Percentiles rank a stretch among this genome's conserved stretches.
Conservation (phyloP, 2,888 invertebrate species). For the Xanthorhoe spadicearia region DNA sequence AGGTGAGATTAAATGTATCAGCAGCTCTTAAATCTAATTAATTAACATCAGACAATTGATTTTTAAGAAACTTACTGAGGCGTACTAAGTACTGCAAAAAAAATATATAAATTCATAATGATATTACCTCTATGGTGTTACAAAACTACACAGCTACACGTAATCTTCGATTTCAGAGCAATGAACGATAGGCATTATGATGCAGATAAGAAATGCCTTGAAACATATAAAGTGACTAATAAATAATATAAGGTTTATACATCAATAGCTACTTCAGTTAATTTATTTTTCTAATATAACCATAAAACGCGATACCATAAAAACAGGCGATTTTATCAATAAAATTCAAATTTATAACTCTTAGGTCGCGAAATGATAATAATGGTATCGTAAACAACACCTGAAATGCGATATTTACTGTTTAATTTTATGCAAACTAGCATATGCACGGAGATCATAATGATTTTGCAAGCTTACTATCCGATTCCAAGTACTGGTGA, state of each 20-base stretch:
- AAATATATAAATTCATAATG: background rate
- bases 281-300: constrained; percentile 18
- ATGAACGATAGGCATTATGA: constrained; percentile 10
- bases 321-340: constrained; percentile 4
- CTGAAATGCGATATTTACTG: constrained; percentile 24
- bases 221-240: background rate
- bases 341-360: constrained; percentile 10
- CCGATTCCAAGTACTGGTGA: constrained; percentile 57
- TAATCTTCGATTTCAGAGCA: constrained; percentile 14
- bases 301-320: constrained; percentile 6
- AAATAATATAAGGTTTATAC: background rate
- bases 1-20: too few relatives aligned
- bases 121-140: background rate
- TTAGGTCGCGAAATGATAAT: constrained; percentile 10
- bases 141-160: background rate
- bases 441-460: constrained; percentile 52
- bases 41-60: too few relatives aligned
- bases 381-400: constrained; percentile 9
- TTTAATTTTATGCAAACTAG: constrained; percentile 16
- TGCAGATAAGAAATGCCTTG: constrained; percentile 17
- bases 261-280: constrained; percentile 2
- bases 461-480: constrained; percentile 64
- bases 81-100: too few relatives aligned
- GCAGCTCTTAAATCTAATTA: too few relatives aligned
- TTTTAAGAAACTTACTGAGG: too few relatives aligned